A percentile compares a stretch with the other conserved stretches of the same genome.
phyloP scores from a whole-genome alignment of 2,888 invertebrate genomes.

The Dryomyza anilis region DNA sequence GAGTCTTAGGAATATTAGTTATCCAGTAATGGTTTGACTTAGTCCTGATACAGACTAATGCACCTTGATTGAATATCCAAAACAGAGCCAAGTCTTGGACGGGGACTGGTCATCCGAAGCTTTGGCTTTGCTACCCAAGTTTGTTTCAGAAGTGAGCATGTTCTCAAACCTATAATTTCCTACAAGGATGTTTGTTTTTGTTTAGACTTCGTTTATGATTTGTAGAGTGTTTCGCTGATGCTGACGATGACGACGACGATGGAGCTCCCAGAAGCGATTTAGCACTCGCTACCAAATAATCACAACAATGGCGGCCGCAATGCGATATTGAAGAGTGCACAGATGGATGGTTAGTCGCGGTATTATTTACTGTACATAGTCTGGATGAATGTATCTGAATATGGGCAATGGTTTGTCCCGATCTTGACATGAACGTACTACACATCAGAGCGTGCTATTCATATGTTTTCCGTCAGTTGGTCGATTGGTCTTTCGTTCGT shows the following conservation, averaged over 20 bases:
- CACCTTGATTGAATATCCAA: too few species aligned
- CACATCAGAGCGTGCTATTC: not conserved
- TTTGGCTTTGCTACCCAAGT: too few species aligned
- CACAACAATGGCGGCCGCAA: slow-evolving; percentile 18
- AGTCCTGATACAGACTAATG: too few species aligned
- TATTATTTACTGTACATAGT: too few species aligned
- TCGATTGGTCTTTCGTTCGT: slow-evolving; percentile 1
- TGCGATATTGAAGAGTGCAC: slow-evolving; percentile 6
- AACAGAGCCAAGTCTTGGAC: too few species aligned
- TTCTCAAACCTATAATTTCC: too few species aligned
- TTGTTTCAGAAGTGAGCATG: too few species aligned
- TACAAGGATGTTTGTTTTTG: not conserved
- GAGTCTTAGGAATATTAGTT: too few species aligned
- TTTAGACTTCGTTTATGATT: slow-evolving; percentile 18
- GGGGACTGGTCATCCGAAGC: too few species aligned
- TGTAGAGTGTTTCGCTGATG: slow-evolving; percentile 24
- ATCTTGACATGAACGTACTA: slow-evolving; percentile 20
- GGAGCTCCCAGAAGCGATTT: slow-evolving; percentile 31
- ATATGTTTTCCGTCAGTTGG: not conserved
- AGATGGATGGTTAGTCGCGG: too few species aligned
- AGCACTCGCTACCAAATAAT: slow-evolving; percentile 29
- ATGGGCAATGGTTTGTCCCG: not conserved
- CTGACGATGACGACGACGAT: too few species aligned
- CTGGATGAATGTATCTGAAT: not conserved
- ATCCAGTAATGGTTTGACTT: too few species aligned